Conservation (phyloP, 2,888 invertebrate genomes). For the Anthophora plumipes region DNA sequence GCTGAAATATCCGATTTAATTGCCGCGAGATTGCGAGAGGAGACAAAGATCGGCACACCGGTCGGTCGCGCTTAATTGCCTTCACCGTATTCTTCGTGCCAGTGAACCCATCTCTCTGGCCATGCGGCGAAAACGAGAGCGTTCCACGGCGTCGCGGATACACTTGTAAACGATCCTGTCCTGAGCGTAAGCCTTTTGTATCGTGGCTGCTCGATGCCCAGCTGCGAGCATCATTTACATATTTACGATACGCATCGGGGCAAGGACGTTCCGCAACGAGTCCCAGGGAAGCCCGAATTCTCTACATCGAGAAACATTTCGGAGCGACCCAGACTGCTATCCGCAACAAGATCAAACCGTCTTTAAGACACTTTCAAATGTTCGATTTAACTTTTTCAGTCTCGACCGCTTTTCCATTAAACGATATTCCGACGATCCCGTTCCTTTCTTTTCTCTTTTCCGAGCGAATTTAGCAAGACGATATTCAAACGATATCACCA, state of each 20-base stretch:
- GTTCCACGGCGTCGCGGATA: constrained; percentile 16
- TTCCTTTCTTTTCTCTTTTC: no score
- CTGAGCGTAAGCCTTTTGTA: constrained; percentile 18
- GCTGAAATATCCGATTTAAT: constrained; percentile 83
- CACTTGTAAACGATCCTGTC: constrained; percentile 35
- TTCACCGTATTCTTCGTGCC: constrained; percentile 37
- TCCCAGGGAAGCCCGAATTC: constrained; percentile 1
- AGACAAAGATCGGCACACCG: constrained; percentile 81
- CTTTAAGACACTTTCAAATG: no score
- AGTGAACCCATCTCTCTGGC: constrained; percentile 15
- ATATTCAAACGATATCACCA: no score
- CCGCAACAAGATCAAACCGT: no score
- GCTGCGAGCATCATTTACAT: constrained; percentile 47
- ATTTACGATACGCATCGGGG: constrained; percentile 45
- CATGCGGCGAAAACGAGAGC: constrained; percentile 52
- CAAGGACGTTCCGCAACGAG: constrained; percentile 39
- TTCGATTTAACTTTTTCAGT: no score
- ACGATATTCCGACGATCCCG: no score
- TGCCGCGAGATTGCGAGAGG: constrained; percentile 79
- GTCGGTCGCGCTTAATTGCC: constrained; percentile 79
- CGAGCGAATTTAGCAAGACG: not conserved
- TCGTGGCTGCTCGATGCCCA: not conserved
- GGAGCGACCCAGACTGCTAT: not conserved
- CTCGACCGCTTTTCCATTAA: no score
- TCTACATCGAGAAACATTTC: not conserved